Conservation (phyloP, 2,797 vertebrate species). For the Ambastaia sidthimunki region DNA sequence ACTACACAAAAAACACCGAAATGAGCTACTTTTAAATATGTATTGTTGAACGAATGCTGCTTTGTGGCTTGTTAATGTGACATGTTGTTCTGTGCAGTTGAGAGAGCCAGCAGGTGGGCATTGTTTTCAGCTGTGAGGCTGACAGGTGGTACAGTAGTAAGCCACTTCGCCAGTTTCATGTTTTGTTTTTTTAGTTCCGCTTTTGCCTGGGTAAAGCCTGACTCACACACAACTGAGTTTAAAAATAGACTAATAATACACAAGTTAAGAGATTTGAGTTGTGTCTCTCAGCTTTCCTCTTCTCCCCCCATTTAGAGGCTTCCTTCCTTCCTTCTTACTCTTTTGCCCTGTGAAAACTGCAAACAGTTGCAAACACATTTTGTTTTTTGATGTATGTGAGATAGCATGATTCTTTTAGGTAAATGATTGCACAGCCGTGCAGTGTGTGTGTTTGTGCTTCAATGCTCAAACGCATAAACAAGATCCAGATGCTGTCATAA, state of each 20-base stretch:
- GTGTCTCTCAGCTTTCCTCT: constrained; percentile 36
- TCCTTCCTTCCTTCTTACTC: constrained; percentile 52
- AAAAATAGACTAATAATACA: constrained; percentile 50
- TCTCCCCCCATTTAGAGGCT: constrained; percentile 47
- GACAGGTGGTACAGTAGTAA: constrained; percentile 51
- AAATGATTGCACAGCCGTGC: neutral
- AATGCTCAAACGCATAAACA: constrained; percentile 21
- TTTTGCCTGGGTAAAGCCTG: constrained; percentile 30
- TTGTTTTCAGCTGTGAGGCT: constrained; percentile 51
- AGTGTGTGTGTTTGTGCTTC: neutral
- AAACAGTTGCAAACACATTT: neutral
- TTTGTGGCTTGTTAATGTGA: constrained; percentile 12
- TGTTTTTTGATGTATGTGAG: neutral
- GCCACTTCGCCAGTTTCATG: constrained; percentile 36
- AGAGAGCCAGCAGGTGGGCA: constrained; percentile 49
- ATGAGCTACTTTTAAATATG: constrained; percentile 2
- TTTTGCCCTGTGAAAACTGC: constrained; percentile 17
- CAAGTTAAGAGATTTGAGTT: constrained; percentile 26
- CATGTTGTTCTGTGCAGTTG: constrained; percentile 5
- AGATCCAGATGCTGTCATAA: constrained; percentile 37
- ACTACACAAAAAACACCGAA: constrained; percentile 21
- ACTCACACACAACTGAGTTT: constrained; percentile 36
- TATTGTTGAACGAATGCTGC: neutral
- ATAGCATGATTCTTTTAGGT: neutral
- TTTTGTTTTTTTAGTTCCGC: constrained; percentile 43